phyloP scores from a whole-genome alignment of 2,113 vertebrate genomes.

The Zosterops borbonicus region DNA sequence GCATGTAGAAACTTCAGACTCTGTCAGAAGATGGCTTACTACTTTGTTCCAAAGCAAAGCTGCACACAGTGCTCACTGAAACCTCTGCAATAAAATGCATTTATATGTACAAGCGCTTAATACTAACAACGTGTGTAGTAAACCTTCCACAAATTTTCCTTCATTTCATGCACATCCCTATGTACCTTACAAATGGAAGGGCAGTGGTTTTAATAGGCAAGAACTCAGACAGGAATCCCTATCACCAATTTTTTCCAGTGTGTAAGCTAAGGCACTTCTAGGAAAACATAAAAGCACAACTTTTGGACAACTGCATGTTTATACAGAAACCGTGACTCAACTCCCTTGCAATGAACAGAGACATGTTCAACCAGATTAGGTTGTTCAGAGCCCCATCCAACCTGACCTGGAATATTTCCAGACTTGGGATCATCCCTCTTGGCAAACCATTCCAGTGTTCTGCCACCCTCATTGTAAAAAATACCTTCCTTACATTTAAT shows the following conservation, averaged over 20 bases:
- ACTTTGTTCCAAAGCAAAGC: not conserved
- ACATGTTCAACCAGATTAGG: not conserved
- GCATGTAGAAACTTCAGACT: not conserved
- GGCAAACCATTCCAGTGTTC: not conserved
- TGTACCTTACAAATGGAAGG: not conserved
- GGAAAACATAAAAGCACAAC: not conserved
- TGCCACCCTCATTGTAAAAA: not conserved
- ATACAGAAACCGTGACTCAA: not conserved
- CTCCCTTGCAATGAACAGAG: not conserved
- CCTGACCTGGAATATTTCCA: not conserved
- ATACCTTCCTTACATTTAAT: not conserved
- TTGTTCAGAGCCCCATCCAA: not conserved
- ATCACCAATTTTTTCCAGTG: not conserved
- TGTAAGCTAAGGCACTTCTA: not conserved
- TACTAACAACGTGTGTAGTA: not conserved
- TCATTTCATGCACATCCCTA: not conserved
- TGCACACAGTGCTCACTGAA: not conserved
- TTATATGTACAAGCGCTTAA: not conserved
- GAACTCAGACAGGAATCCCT: not conserved
- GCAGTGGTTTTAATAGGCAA: not conserved
- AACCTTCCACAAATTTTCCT: not conserved
- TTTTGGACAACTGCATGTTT: not conserved
- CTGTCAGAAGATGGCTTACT: not conserved
- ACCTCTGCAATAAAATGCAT: not conserved
- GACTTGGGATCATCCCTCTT: not conserved